A percentile compares a stretch with the other conserved stretches of the same genome.
Evolutionary conservation across 2,888 invertebrate genomes (phyloP).

Genomic region (Mechanitis messenoides): DNA sequence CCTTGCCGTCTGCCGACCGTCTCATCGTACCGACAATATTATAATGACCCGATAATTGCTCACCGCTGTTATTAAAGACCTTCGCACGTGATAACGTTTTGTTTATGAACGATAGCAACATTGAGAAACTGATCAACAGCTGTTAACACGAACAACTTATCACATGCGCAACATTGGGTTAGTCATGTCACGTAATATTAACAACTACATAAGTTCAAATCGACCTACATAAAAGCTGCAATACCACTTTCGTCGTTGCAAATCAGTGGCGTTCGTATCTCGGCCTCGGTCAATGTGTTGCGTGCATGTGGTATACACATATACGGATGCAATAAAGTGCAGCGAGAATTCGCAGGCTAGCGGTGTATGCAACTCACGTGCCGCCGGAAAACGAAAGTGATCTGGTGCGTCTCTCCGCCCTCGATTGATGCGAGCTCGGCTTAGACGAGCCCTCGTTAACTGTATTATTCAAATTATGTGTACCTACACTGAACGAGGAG

Average conservation of each 20-base stretch:
- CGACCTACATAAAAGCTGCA: constrained; percentile 74
- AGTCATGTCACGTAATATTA: constrained; percentile 57
- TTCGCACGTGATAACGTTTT: constrained; percentile 29
- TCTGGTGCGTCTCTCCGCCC: constrained; percentile 68
- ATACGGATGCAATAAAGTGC: constrained; percentile 73
- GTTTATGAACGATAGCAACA: constrained; percentile 12
- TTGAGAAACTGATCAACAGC: constrained; percentile 9
- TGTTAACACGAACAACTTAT: neutral
- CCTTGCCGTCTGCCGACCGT: constrained; percentile 67
- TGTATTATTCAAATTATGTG: constrained; percentile 68
- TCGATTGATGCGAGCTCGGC: constrained; percentile 64
- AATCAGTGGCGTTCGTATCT: constrained; percentile 70
- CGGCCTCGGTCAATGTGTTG: constrained; percentile 75
- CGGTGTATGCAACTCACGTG: constrained; percentile 70
- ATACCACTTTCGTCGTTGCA: constrained; percentile 76
- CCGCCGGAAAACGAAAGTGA: constrained; percentile 70
- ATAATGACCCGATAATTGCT: constrained; percentile 65
- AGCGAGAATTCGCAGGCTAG: constrained; percentile 68
- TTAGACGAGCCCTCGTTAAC: constrained; percentile 65
- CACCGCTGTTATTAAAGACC: constrained; percentile 62
- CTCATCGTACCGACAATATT: constrained; percentile 63
- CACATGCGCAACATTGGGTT: constrained; percentile 18
- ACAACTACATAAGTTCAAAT: constrained; percentile 59
- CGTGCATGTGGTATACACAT: constrained; percentile 73
- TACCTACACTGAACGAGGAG: constrained; percentile 34